These are phyloP conservation scores for Drosophila triauraria DNA, from an alignment of 1,140 invertebrate species.

Conservation along the genomic window DNA sequence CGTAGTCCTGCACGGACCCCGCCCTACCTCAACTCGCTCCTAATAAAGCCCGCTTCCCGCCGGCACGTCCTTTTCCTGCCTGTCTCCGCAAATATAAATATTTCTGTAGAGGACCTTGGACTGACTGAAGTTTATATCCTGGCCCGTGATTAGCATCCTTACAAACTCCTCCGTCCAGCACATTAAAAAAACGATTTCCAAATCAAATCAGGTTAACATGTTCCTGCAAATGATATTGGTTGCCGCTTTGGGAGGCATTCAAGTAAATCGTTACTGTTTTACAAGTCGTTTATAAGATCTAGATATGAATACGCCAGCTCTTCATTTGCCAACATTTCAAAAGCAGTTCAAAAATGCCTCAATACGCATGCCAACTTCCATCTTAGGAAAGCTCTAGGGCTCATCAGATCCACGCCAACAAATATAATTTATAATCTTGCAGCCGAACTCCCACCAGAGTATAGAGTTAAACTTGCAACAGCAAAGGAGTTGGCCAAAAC, in stretches of 20 bases:
- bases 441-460: neutral
- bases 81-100: no score
- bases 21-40: no score
- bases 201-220: neutral
- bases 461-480: neutral
- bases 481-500: neutral
- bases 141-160: no score
- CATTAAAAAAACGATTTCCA: neutral
- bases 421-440: neutral
- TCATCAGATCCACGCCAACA: no score
- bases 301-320: slow-evolving; percentile 1
- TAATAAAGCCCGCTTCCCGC: no score
- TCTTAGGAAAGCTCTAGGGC: no score
- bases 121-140: no score
- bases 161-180: neutral
- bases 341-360: no score
- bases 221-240: neutral
- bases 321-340: neutral
- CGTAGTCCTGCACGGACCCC: no score
- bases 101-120: no score
- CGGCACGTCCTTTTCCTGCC: no score
- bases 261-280: neutral
- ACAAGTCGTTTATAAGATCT: neutral
- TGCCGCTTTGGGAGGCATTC: neutral
- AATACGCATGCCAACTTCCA: no score